Percentiles rank a stretch among this genome's conserved stretches.
Conservation (phyloP, 1,140 invertebrate species). For the Polyergus mexicanus region DNA sequence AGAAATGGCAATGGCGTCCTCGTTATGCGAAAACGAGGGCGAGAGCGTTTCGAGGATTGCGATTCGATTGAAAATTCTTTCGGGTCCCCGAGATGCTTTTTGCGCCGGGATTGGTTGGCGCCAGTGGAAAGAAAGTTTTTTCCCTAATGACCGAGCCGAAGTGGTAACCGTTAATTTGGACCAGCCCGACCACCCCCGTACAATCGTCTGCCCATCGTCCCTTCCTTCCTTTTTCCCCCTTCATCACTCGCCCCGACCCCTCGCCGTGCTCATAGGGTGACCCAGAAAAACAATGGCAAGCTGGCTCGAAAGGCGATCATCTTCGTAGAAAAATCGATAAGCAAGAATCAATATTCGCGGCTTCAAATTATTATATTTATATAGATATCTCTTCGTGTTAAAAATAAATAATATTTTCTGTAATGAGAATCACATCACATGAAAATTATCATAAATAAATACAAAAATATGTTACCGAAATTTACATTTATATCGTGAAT, state of each 20-base stretch:
- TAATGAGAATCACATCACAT: background rate
- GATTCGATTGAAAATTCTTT: slow-evolving; percentile 82
- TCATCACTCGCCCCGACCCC: slow-evolving; percentile 57
- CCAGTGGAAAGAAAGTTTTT: slow-evolving; percentile 81
- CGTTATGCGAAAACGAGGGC: slow-evolving; percentile 76
- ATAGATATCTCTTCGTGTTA: background rate
- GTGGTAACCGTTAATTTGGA: slow-evolving; percentile 84
- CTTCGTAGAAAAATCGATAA: slow-evolving; percentile 23
- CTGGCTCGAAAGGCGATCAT: slow-evolving; percentile 33
- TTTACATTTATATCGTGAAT: background rate
- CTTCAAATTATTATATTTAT: background rate
- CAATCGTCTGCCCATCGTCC: slow-evolving; percentile 59
- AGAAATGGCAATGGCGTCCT: slow-evolving; percentile 62
- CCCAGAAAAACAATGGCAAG: slow-evolving; percentile 82
- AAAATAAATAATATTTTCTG: background rate
- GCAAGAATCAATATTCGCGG: background rate
- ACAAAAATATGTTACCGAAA: background rate
- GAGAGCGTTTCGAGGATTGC: slow-evolving; percentile 76
- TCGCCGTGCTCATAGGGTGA: slow-evolving; percentile 80
- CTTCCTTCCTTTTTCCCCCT: slow-evolving; percentile 5
- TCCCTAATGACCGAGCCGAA: slow-evolving; percentile 81
- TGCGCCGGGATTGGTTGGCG: slow-evolving; percentile 77
- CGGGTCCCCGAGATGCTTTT: slow-evolving; percentile 67
- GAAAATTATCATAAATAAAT: background rate
- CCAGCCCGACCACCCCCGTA: slow-evolving; percentile 14